phyloP scores from a whole-genome alignment of 2,797 vertebrate species.

The Catharus ustulatus region DNA sequence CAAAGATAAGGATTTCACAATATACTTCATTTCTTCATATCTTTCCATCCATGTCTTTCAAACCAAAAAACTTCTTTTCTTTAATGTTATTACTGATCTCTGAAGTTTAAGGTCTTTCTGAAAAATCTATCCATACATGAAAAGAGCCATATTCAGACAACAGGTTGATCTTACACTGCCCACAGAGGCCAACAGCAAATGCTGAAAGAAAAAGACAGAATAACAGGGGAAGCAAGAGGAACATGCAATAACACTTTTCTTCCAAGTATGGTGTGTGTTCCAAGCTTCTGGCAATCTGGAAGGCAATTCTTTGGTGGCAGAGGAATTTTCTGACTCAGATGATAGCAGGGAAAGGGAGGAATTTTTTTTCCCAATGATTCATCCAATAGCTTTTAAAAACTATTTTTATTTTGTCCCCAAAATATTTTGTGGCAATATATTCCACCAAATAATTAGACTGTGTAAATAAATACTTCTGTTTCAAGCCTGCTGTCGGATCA shows the following conservation, averaged over 20 bases:
- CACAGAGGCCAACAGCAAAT: background rate
- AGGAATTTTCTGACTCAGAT: constrained; percentile 52
- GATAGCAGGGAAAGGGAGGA: background rate
- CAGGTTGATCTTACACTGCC: background rate
- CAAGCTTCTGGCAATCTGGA: background rate
- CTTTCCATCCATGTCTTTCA: background rate
- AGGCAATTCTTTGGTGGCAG: background rate
- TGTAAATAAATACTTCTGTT: background rate
- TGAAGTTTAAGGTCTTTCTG: background rate
- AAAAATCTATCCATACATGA: background rate
- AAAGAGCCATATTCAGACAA: background rate
- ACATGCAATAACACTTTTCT: background rate
- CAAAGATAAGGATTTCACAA: background rate
- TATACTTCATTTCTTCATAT: background rate
- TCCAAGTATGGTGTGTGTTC: constrained; percentile 1
- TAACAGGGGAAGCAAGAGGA: background rate
- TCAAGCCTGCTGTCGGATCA: background rate
- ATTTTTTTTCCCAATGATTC: background rate
- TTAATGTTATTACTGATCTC: background rate
- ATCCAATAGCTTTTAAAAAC: background rate
- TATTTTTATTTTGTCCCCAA: background rate
- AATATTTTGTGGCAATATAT: background rate
- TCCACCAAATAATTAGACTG: background rate
- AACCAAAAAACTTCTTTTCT: background rate
- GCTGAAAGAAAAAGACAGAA: background rate